Base-by-base conservation (phyloP, 92 coral and sea anemone genomes). In the Blastomussa wellsi region DNA sequence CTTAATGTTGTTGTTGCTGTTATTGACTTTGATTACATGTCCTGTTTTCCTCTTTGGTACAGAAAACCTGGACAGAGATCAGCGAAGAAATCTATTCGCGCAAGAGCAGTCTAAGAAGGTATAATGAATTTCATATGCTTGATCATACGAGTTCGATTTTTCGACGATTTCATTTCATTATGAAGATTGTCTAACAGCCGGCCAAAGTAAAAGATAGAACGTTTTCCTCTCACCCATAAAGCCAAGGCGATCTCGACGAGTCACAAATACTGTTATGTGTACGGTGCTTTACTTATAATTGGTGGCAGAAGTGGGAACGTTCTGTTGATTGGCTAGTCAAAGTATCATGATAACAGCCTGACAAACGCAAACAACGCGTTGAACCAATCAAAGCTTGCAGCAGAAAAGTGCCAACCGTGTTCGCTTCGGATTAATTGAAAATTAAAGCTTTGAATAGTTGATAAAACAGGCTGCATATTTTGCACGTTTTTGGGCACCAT, bases 91-190 rank as follows among this genome's bases (percentile, higher is more conserved):
- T 77, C 71, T 92, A 85, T 90, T 96, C 79, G 96, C 92, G 20
- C 95, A 90, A 85, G 98, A 92, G 59, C 95, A 96, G 64, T 96
- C 98, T 4, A 96, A 96, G 87, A 96, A 96, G 98, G 98, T 96
- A 77, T 59, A 20, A 0, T 37, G 42, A 49, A 5, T 74, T 28
- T 47, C 0, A n/a, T 12, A 35, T 33, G 2, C 28, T 38, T 16
- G 44, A 1, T 44, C 7, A 35, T 7, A 15, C 26, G 53, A 20
- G 7, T 3, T 17, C 7, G 64, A 22, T 57, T 57, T n/a, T 57
- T 22, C 26, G 19, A n/a, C n/a, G n/a, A n/a, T n/a, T n/a, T n/a
- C n/a, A n/a, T n/a, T n/a, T n/a, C n/a, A n/a, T n/a, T n/a, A n/a
- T n/a, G n/a, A n/a, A n/a, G n/a, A n/a, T 49, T 51, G 15, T 51